Percentiles rank a stretch among this genome's conserved stretches.
phyloP scores from a whole-genome alignment of 92 coral and sea anemone genomes.

The Actinostola sp. region DNA sequence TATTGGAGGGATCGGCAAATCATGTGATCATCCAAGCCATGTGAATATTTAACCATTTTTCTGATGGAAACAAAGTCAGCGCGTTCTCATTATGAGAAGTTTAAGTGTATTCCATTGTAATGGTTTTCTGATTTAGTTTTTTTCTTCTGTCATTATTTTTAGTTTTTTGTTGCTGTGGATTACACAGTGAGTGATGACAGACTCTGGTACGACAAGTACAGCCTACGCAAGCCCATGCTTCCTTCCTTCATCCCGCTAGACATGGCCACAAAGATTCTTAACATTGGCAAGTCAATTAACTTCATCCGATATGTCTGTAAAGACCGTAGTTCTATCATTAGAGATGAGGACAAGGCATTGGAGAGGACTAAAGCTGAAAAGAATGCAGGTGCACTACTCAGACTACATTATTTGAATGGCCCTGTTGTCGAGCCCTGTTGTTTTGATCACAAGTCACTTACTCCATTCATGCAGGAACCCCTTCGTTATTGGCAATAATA shows the following conservation, averaged over 20 bases:
- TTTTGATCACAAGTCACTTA: conserved; percentile 2
- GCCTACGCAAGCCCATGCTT: conserved; percentile 90
- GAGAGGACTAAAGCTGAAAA: conserved; percentile 58
- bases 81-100: too few species aligned
- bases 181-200: conserved; percentile 92
- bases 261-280: conserved; percentile 88
- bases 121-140: not conserved
- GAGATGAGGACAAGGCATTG: conserved; percentile 58
- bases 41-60: too few species aligned
- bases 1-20: too few species aligned
- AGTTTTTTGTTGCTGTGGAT: conserved; percentile 97
- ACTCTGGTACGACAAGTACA: conserved; percentile 96
- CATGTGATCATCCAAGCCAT: too few species aligned
- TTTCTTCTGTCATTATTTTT: not conserved
- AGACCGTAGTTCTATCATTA: conserved; percentile 79
- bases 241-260: conserved; percentile 97
- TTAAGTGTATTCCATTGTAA: too few species aligned
- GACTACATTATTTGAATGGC: too few species aligned
- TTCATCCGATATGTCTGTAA: conserved; percentile 95
- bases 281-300: conserved; percentile 98
- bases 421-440: not conserved
- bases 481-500: not conserved
- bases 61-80: too few species aligned
- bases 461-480: too few species aligned
- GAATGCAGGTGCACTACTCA: conserved; percentile 59